A percentile compares a stretch with the other conserved stretches of the same genome.
These are phyloP conservation scores for Erannis defoliaria DNA, from an alignment of 2,888 invertebrate species.

Conservation along the genomic window DNA sequence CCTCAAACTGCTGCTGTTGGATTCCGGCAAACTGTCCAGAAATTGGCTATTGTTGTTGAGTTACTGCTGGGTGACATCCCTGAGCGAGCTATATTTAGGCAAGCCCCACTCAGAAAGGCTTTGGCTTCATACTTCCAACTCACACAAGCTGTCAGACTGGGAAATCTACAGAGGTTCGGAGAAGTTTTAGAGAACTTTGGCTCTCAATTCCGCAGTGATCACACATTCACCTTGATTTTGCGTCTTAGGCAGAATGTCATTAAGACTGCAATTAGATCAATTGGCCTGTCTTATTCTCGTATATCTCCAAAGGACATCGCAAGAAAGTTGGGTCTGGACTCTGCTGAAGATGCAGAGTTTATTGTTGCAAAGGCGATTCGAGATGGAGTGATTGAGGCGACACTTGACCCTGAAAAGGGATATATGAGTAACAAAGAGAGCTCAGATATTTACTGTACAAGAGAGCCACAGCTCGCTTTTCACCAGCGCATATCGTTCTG, in stretches of 20 bases:
- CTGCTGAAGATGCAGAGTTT: slow-evolving; percentile 99
- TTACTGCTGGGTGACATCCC: slow-evolving; percentile 98
- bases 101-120: slow-evolving; percentile 95
- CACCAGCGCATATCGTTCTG: slow-evolving; percentile 99
- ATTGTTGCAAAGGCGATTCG: slow-evolving; percentile 99
- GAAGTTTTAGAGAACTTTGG: slow-evolving; percentile 97
- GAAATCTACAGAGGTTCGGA: slow-evolving; percentile 97
- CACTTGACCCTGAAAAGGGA: slow-evolving; percentile 97
- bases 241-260: slow-evolving; percentile 99
- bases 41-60: slow-evolving; percentile 97
- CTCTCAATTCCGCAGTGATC: slow-evolving; percentile 96
- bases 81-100: slow-evolving; percentile 97
- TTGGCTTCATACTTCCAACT: slow-evolving; percentile 98
- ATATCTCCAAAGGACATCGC: slow-evolving; percentile 98
- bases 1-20: slow-evolving; percentile 99
- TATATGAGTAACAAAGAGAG: slow-evolving; percentile 99
- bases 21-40: slow-evolving; percentile 98
- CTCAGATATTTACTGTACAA: slow-evolving; percentile 98
- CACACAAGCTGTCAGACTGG: slow-evolving; percentile 98
- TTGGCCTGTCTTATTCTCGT: slow-evolving; percentile 98
- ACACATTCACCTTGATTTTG: slow-evolving; percentile 98
- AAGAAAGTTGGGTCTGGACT: slow-evolving; percentile 96
- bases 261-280: slow-evolving; percentile 98
- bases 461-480: slow-evolving; percentile 98
- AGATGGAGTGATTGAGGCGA: slow-evolving; percentile 99